Evolutionary conservation across 2,888 invertebrate species (phyloP), one percentile per base, ranked within the genome.

Genomic region (Cenopis cana): DNA sequence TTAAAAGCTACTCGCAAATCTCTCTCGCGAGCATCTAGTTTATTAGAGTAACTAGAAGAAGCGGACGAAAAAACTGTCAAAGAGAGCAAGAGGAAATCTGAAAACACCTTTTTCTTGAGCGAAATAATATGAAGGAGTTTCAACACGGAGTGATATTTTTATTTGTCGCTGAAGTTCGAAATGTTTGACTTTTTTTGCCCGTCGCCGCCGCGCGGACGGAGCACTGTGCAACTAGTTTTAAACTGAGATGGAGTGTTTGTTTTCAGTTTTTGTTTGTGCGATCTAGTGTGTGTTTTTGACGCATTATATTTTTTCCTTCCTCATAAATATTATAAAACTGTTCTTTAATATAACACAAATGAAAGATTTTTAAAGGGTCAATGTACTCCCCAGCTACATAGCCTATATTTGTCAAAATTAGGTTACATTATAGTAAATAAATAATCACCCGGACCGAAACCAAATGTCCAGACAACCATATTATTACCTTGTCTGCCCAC

Each of bases 171-270:
- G n/a, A 24, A 64, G 52, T 64, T 54, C 8, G 64, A 49, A 50
- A 64, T 38, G 20, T 64, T 52, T 52, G 14, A 14, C 18, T 20
- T 59, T 14, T 33, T 64, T 64, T 54, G 50, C 24, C 52, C 36
- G 38, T 20, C 52, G 64, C 11, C 52, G 36, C 14, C 36, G 52
- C 8, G 20, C 20, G 64, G 36, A 61, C 17, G 61, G 18, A 62
- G 61, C 62, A 36, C 50, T 62, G 62, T 62, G 62, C 50, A 62
- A 62, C 52, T 54, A 54, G 64, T 64, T 64, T 64, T 64, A 36
- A 64, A 54, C 64, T 64, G 54, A 54, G 52, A 64, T 54, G 64
- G 38, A 64, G 24, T 59, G 41, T 64, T 64, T 62, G 62, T 50
- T 12, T 62, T 52, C 18, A 46, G 46, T 62, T 36, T 62, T 64